Base-by-base conservation (phyloP, 2,113 vertebrate genomes). In the Cebus imitator region DNA sequence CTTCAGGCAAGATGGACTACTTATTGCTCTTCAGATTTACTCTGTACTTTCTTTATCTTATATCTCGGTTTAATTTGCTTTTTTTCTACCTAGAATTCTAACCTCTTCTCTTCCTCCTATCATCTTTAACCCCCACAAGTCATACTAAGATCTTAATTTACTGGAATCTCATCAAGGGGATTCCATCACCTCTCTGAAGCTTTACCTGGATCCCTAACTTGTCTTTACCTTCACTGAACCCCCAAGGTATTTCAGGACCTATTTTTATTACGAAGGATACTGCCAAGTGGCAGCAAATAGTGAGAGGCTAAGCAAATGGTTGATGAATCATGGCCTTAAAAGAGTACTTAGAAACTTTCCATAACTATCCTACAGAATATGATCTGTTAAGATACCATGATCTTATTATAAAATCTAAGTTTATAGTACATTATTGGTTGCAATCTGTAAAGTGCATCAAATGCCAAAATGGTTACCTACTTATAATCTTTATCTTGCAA, bases 301-400 rank as follows among this genome's bases (percentile, higher is more conserved):
- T 75, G 30, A 95, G 9, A 79, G 37, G 37, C n/a, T 83, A 92
- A 64, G 45, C 75, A 97, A 97, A 95, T 85, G 32, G n/a, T 45
- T 87, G 64, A 91, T 20, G 82, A 93, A 35, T 37, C 48, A 50
- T 20, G 14, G 45, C 45, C n/a, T 95, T 88, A 78, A 68, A 76
- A 93, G 21, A 64, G 8, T 76, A n/a, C 30, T 91, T 75, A 72
- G 25, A 78, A 86, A 91, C 9, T 48, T 73, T 81, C 70, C 1
- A 17, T 70, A 87, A 90, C 73, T 78, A 79, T 87, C 18, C 40
- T 95, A 91, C 5, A 96, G 43, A 80, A 68, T 48, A 85, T 89
- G n/a, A 95, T 55, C 45, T 76, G 85, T 75, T 48, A 75, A 91
- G 35, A 82, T 48, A 76, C 3, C 32, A 87, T n/a, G 64, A 91